Evolutionary conservation across 2,113 vertebrate genomes (phyloP).

Genomic region (Amblyopsis rosae): DNA sequence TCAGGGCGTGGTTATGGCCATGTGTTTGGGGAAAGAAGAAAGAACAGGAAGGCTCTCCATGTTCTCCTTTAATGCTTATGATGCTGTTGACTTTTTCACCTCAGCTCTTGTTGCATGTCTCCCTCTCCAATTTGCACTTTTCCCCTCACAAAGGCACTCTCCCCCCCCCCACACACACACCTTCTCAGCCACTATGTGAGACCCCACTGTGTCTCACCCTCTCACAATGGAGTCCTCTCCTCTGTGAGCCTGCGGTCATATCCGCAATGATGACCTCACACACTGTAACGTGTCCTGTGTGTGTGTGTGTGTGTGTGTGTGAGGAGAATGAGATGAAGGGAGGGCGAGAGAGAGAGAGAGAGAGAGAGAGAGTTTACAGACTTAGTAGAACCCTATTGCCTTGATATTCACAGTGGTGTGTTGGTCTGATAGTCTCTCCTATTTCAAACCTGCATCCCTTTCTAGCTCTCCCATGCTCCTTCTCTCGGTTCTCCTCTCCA

Average conservation of each 20-base stretch:
- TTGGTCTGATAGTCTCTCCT: conserved; percentile 35
- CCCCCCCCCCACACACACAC: neutral
- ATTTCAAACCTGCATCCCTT: too few relatives aligned
- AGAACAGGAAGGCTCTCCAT: conserved; percentile 20
- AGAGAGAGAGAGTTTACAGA: conserved; percentile 10
- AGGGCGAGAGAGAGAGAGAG: neutral
- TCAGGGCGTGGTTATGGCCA: conserved; percentile 41
- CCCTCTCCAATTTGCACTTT: conserved; percentile 1
- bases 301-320: too few relatives aligned
- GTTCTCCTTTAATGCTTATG: conserved; percentile 59
- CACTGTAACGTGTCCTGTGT: neutral
- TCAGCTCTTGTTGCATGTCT: conserved; percentile 52
- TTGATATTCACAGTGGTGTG: conserved; percentile 48
- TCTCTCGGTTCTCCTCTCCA: neutral
- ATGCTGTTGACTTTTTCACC: conserved; percentile 67
- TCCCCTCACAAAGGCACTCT: conserved; percentile 40
- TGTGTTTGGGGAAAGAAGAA: too few relatives aligned
- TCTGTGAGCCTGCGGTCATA: too few relatives aligned
- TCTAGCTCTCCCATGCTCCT: neutral
- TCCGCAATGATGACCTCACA: neutral
- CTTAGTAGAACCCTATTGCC: conserved; percentile 33
- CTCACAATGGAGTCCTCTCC: too few relatives aligned
- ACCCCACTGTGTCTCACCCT: too few relatives aligned
- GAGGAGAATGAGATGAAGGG: neutral
- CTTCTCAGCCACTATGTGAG: neutral